Evolutionary conservation across 2,888 invertebrate species (phyloP), one percentile per base, ranked within the genome.

Genomic region (Crematogaster levior): DNA sequence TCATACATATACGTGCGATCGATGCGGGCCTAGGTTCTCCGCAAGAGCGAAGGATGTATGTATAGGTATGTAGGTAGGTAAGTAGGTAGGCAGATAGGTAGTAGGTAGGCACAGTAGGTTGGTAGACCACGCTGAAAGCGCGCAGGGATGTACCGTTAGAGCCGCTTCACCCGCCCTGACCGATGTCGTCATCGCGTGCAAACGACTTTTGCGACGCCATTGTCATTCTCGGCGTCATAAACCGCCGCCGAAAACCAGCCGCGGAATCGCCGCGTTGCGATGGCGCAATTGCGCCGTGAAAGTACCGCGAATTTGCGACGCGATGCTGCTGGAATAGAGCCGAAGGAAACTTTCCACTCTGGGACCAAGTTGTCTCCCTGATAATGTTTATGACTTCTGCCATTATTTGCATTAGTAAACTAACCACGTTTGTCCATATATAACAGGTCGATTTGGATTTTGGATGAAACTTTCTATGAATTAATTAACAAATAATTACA

Each of bases 71-170:
- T 87, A 84, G 85, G 85, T 88, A 86, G 79, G 82, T 86, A 74
- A 61, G 77, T 81, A 81, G 51, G 72, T 73, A 74, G 73, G 61
- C 18, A 61, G 73, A 61, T 74, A 79, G 58, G 60, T 74, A 74
- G 80, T 74, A 79, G 73, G 60, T 81, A 81, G 74, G 77, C 81
- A 85, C 82, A 85, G 88, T 89, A 86, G 89, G 89, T 88, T 84
- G 89, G 89, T 90, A 89, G 90, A 89, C 85, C 90, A 90, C 46
- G 70, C 82, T 89, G 90, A 90, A 90, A 87, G 90, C 86, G 84
- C 72, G 61, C 89, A 87, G 90, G 89, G 90, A 89, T 90, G 90
- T 90, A 90, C 90, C 88, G 90, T 89, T 90, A 88, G 30, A 68
- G 80, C 82, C 82, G 84, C 84, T 89, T 86, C 86, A 86, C 83